Evolutionary conservation across 2,113 vertebrate species (phyloP).

Genomic region (Hylia prasina): DNA sequence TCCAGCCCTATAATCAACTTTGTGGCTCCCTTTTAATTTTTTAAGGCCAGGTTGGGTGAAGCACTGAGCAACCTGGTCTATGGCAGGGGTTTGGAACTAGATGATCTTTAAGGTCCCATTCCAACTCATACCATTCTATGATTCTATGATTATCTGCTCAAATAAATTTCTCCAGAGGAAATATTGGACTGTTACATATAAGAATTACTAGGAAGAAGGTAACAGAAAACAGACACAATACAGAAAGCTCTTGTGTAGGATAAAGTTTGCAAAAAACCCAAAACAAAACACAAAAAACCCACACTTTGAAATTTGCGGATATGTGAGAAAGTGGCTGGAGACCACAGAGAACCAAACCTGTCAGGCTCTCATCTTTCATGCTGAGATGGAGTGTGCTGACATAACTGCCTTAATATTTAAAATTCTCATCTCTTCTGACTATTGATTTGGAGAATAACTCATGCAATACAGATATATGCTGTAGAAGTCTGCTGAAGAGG

Average conservation of each 20-base stretch:
- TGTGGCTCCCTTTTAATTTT: not conserved
- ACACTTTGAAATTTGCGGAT: not conserved
- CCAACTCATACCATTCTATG: not conserved
- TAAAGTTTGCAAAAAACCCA: not conserved
- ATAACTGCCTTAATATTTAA: constrained; percentile 37
- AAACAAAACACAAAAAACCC: accelerated
- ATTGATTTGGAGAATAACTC: constrained; percentile 36
- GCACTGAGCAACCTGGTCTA: not conserved
- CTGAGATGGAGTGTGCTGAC: not conserved
- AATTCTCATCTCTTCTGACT: constrained; percentile 17
- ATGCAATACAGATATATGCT: not conserved
- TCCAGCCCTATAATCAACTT: not conserved
- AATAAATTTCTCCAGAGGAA: not conserved
- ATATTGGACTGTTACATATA: accelerated
- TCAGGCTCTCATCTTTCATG: not conserved
- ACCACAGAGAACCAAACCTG: not conserved
- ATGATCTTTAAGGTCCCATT: not conserved
- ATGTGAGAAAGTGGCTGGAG: not conserved
- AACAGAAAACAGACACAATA: not conserved
- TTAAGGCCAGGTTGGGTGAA: not conserved
- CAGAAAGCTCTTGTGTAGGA: not conserved
- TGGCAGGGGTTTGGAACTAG: not conserved
- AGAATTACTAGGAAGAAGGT: not conserved
- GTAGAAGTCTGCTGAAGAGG: not conserved
- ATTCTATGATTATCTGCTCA: not conserved